Evolutionary conservation across 1,140 invertebrate genomes (phyloP).

Genomic region (Halictus rubicundus): DNA sequence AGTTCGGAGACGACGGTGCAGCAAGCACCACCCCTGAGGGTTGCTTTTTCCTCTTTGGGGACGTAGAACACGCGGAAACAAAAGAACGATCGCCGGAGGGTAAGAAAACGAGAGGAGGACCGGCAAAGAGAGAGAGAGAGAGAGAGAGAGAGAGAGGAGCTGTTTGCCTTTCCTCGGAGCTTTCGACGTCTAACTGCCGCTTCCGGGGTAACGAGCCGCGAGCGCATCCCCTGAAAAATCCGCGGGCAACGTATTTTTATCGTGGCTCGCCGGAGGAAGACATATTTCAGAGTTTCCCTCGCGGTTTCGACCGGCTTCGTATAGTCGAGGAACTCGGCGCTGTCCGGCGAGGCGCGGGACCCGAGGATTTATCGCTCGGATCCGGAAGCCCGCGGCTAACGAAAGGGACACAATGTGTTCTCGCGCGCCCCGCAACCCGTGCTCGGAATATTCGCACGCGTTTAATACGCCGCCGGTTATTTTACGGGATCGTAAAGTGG

Average conservation of each 20-base stretch:
- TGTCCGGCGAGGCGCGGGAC: background rate
- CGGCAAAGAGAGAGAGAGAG: too few relatives aligned
- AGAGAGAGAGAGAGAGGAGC: background rate
- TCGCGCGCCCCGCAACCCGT: background rate
- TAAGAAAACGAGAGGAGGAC: constrained; percentile 8
- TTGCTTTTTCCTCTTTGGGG: constrained; percentile 22
- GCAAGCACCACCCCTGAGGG: constrained; percentile 13
- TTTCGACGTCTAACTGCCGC: constrained; percentile 22
- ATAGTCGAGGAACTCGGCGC: background rate
- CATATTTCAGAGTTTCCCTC: background rate
- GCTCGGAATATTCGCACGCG: constrained; percentile 33
- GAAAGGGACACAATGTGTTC: background rate
- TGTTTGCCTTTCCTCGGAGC: constrained; percentile 5
- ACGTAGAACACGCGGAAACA: constrained; percentile 29
- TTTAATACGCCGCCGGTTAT: constrained; percentile 31
- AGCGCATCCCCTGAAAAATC: background rate
- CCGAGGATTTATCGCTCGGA: constrained; percentile 8
- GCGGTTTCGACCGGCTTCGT: background rate
- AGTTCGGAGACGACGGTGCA: constrained; percentile 52
- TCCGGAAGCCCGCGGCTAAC: constrained; percentile 4
- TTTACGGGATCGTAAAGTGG: constrained; percentile 39
- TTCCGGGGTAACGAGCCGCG: background rate
- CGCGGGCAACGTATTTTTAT: background rate
- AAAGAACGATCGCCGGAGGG: constrained; percentile 41
- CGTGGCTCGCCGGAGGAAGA: background rate